Base-by-base conservation (phyloP, 1,140 invertebrate species). In the Tetraneura akinire region DNA sequence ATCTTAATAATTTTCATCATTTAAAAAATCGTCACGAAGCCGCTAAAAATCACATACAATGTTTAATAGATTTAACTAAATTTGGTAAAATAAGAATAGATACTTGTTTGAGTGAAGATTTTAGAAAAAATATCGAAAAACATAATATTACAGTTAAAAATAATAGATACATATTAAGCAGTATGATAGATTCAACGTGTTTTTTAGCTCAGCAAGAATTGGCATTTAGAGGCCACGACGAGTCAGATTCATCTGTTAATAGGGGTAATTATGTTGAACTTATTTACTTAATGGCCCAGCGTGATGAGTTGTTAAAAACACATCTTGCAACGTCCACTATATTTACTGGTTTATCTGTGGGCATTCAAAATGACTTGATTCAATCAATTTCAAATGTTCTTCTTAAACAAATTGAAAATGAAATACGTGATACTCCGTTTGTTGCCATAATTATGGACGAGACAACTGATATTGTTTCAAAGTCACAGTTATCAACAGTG, bases 381-480 rank as follows among this genome's bases (percentile, higher is more conserved):
- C 60, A 62, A 62, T 62, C 14, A 32, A 32, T 62, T 62, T 32
- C 64, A 45, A 68, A 68, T 13, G 64, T 68, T 68, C 37, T 68
- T 42, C 32, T 23, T 23, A 45, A 42, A 13, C 32, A 68, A 68
- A 68, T 68, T 68, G 18, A 21, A 47, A 68, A 68, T 45, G 64
- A 68, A 68, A 68, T 68, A 64, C 55, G 55, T 18, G 16, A 71
- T 51, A 29, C 47, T 71, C 21, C 42, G 4, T 71, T 71, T 71
- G 47, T 71, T 23, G n/a, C 47, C 8, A 51, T 71, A 51, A 49
- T 51, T 51, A 51, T 51, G 18, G 68, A 71, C 32, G 47, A 71
- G 47, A 71, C 68, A 23, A 71, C 68, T 1, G 23, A 71, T 71
- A 3, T 71, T 71, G 45, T 51, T 23, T 71, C 21, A 11, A 49